Percentiles rank a stretch among this genome's conserved stretches.
phyloP scores from a whole-genome alignment of 1,140 invertebrate species.

The Meloidogyne chitwoodi region DNA sequence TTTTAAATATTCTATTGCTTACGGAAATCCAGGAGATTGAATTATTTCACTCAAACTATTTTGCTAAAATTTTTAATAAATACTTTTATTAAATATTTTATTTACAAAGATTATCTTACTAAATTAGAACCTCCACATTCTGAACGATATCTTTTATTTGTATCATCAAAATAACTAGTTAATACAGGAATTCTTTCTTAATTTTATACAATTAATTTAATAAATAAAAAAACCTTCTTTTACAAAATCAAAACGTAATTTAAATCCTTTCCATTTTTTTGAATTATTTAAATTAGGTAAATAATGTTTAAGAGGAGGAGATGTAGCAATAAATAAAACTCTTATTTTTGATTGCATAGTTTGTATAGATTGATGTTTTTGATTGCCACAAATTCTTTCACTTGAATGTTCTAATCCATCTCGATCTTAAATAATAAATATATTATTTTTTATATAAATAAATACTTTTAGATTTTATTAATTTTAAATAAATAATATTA shows the following conservation, averaged over 20 bases:
- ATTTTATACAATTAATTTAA: conserved; percentile 1
- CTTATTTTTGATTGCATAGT: conserved; percentile 19
- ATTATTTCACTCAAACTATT: conserved; percentile 19
- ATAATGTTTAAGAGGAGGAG: background rate
- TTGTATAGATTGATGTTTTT: conserved; percentile 19
- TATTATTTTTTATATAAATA: background rate
- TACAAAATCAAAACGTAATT: conserved; percentile 34
- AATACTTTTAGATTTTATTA: too few relatives aligned
- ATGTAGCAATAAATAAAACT: conserved; percentile 26
- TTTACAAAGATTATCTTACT: conserved; percentile 14
- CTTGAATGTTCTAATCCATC: conserved; percentile 41
- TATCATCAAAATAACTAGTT: conserved; percentile 4
- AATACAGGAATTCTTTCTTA: conserved; percentile 20
- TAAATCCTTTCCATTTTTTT: conserved; percentile 26
- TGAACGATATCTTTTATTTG: background rate
- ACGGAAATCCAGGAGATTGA: conserved; percentile 25
- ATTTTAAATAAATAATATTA: background rate
- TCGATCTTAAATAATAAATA: conserved; percentile 12
- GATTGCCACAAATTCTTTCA: conserved; percentile 33
- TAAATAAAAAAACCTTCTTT: conserved; percentile 27
- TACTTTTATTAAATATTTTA: conserved; percentile 20
- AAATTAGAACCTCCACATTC: conserved; percentile 12
- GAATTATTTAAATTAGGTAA: conserved; percentile 1
- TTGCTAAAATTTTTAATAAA: conserved; percentile 22
- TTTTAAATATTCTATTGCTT: conserved; percentile 19